A percentile compares a stretch with the other conserved stretches of the same genome.
Evolutionary conservation across 2,888 invertebrate species (phyloP).

Genomic region (Xylota segnis): DNA sequence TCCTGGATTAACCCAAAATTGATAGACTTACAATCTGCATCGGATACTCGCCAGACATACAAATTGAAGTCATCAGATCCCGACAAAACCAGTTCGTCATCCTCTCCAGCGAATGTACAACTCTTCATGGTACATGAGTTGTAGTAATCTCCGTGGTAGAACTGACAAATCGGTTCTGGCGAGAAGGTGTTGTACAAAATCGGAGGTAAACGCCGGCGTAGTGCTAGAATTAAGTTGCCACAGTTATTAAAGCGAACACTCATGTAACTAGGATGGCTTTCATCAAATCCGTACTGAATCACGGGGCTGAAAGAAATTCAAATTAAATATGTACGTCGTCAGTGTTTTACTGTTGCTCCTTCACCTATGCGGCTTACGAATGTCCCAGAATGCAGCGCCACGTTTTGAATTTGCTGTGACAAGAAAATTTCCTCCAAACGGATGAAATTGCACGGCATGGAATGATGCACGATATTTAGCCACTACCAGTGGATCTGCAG

Average conservation of each 20-base stretch:
- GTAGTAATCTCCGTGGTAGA: constrained; percentile 96
- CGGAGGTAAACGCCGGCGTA: constrained; percentile 94
- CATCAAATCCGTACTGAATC: constrained; percentile 88
- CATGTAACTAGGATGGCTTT: constrained; percentile 92
- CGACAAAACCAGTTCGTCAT: constrained; percentile 94
- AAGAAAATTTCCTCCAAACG: constrained; percentile 91
- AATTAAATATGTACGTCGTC: not conserved
- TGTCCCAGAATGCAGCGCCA: constrained; percentile 95
- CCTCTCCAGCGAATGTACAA: constrained; percentile 95
- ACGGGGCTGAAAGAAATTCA: constrained; percentile 86
- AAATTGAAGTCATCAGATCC: constrained; percentile 98
- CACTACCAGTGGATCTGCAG: constrained; percentile 81
- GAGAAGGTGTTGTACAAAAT: constrained; percentile 91
- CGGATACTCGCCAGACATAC: constrained; percentile 96
- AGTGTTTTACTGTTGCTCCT: constrained; percentile 11
- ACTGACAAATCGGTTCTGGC: constrained; percentile 91
- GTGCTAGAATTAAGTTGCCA: constrained; percentile 91
- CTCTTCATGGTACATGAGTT: constrained; percentile 99
- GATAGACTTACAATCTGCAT: constrained; percentile 85
- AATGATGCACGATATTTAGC: constrained; percentile 91
- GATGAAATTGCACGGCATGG: constrained; percentile 98
- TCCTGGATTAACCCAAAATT: not conserved
- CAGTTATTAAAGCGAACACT: constrained; percentile 94
- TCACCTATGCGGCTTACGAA: constrained; percentile 92
- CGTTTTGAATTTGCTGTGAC: constrained; percentile 96